phyloP scores from a whole-genome alignment of 30 jellyfish, hydroid and myxozoan species.

The Hydractinia echinata region DNA sequence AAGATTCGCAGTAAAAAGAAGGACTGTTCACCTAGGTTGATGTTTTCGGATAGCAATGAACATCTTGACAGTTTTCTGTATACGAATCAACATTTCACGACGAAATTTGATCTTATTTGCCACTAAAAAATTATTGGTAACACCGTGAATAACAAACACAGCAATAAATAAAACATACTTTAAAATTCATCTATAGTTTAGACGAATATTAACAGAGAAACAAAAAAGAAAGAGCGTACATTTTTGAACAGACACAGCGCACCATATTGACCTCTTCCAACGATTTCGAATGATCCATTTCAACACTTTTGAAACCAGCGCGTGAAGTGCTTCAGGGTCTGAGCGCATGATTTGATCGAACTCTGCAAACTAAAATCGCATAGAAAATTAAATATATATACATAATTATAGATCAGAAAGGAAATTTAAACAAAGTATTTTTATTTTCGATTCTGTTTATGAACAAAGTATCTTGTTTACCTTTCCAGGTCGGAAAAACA shows the following conservation, averaged over 20 bases:
- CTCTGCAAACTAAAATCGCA: constrained; percentile 79
- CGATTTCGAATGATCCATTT: constrained; percentile 89
- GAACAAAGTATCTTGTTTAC: constrained; percentile 30
- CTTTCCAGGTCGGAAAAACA: constrained; percentile 97
- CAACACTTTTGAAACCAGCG: constrained; percentile 78
- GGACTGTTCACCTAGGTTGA: constrained; percentile 65
- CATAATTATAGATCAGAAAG: too few relatives aligned
- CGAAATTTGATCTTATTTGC: constrained; percentile 90
- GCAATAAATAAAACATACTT: too few relatives aligned
- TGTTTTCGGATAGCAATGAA: constrained; percentile 66
- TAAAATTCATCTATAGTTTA: too few relatives aligned
- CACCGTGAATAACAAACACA: background rate
- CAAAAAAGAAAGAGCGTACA: constrained; percentile 42
- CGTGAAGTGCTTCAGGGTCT: constrained; percentile 89
- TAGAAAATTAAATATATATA: background rate
- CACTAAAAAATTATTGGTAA: constrained; percentile 38
- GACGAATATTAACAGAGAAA: background rate
- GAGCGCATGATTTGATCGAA: constrained; percentile 96
- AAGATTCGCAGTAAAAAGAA: background rate
- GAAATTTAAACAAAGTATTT: background rate
- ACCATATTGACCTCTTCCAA: constrained; percentile 93
- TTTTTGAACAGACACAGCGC: constrained; percentile 97
- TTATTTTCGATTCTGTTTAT: background rate
- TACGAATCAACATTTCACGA: constrained; percentile 68
- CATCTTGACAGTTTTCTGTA: constrained; percentile 91